A percentile compares a stretch with the other conserved stretches of the same genome.
Conservation (phyloP, 2,113 vertebrate species). For the Percina caprodes region DNA sequence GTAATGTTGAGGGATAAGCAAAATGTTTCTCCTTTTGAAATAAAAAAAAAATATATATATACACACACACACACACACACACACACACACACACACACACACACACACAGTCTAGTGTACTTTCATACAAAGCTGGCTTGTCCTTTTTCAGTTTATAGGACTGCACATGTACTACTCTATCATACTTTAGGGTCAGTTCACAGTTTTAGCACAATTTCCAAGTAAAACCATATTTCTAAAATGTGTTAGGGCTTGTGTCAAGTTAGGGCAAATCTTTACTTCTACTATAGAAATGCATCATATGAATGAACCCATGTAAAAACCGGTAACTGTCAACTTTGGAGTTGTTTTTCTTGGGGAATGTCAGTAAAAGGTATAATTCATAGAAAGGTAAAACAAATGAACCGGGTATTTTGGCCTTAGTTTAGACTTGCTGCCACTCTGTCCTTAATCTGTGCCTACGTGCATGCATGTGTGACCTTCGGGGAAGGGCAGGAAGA, state of each 20-base stretch:
- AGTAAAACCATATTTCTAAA: neutral
- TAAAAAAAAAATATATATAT: neutral
- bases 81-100: too few species aligned
- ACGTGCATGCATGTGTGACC: constrained; percentile 62
- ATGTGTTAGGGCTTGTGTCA: too few species aligned
- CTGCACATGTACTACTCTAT: neutral
- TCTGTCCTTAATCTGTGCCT: neutral
- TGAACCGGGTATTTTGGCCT: constrained; percentile 8
- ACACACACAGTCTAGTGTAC: too few species aligned
- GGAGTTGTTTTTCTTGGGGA: neutral
- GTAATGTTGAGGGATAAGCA: neutral
- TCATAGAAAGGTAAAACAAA: neutral
- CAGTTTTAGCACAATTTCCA: neutral
- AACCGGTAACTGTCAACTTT: neutral
- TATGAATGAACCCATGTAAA: neutral
- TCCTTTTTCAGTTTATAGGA: neutral
- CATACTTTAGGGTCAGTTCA: neutral
- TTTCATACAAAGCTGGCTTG: too few species aligned
- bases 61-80: too few species aligned
- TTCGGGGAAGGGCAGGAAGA: constrained; percentile 76
- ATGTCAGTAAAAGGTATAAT: constrained; percentile 11
- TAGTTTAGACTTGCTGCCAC: constrained; percentile 27
- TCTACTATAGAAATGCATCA: neutral
- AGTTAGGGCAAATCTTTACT: too few species aligned
- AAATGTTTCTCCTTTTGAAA: neutral